Evolutionary conservation across 2,888 invertebrate genomes (phyloP), one percentile per base, ranked within the genome.

Genomic region (Ormyrus labotus): DNA sequence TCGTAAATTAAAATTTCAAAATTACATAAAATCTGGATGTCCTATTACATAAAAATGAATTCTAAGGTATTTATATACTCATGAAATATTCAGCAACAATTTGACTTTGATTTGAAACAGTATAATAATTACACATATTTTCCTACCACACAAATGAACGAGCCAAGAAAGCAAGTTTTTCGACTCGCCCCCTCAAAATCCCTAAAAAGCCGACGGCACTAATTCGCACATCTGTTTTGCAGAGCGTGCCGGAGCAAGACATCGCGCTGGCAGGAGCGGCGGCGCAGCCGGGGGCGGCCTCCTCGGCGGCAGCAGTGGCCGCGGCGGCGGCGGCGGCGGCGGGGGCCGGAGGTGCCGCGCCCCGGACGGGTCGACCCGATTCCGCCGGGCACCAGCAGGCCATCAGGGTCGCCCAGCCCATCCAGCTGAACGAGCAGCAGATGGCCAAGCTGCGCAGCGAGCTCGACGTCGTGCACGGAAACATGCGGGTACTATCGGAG

Each of bases 401-500:
- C 34, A 34, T 34, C 34, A 34, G 34, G 34, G 34, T 3, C 65
- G 34, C 80, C 90, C 87, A 86, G 87, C 90, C 91, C 45, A 86
- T 91, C 81, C 90, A 90, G 75, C 88, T 96, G 51, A 93, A 93
- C 1, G 94, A 96, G 57, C 98, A 98, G 82, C 98, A 99, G 91
- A 92, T 96, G 82, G 94, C 95, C 83, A 99, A 99, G 91, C 91
- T 99, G 78, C 96, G 96, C 85, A 95, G 96, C 2, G 99, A 99
- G 91, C 92, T 99, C 84, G 96, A 97, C 85, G 95, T 99, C 74
- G 99, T 99, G 7, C 96, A 97, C 86, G 96, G 96, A 84, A 99
- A 98, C 90, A 96, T 98, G 95, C 93, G 95, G 64, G 98, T 99
- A 2, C 94, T 99, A 91, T 95, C 96, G 74, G 99, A 99, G 92